Evolutionary conservation across 2,888 invertebrate species (phyloP), one percentile per base, ranked within the genome.

Genomic region (Sphecodes monilicornis): DNA sequence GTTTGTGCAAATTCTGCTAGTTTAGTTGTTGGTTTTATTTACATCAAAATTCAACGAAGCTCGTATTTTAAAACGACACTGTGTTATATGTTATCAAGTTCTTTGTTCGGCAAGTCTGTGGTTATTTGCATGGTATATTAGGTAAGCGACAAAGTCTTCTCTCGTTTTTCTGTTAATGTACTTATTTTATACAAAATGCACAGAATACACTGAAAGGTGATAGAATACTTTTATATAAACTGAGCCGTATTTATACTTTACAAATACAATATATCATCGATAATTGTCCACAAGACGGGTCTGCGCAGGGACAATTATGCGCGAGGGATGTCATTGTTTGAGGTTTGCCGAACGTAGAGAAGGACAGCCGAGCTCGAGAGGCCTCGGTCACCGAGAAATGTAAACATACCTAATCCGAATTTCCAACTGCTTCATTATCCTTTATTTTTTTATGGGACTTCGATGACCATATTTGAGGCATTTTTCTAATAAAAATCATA

Each of bases 111-210:
- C 4, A n/a, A 54, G 11, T n/a, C n/a, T 11, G 3, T 54, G 54
- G 11, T 54, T 54, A 54, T 54, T n/a, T 54, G n/a, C 54, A 54
- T 22, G 54, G 54, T n/a, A 54, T n/a, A 54, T 54, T 54, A 54
- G n/a, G 11, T 54, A 54, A 54, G 54, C 54, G n/a, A 54, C 54
- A 54, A 54, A n/a, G 54, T 54, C 54, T 54, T 54, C 54, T 54
- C 54, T n/a, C 54, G 54, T 54, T 54, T n/a, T 4, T n/a, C n/a
- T 54, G 54, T 54, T 10, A 54, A n/a, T 54, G n/a, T n/a, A 11
- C 54, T 54, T 11, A 54, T n/a, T 54, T 11, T n/a, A n/a, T 54
- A 54, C 11, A 10, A 11, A n/a, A 54, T 54, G 54, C 54, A 54
- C 11, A 54, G 22, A 11, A n/a, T 54, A 54, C 11, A n/a, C 54